Percentiles rank a stretch among this genome's conserved stretches.
Evolutionary conservation across 2,797 vertebrate species (phyloP).

Genomic region (Scolopax bukidnonensis): DNA sequence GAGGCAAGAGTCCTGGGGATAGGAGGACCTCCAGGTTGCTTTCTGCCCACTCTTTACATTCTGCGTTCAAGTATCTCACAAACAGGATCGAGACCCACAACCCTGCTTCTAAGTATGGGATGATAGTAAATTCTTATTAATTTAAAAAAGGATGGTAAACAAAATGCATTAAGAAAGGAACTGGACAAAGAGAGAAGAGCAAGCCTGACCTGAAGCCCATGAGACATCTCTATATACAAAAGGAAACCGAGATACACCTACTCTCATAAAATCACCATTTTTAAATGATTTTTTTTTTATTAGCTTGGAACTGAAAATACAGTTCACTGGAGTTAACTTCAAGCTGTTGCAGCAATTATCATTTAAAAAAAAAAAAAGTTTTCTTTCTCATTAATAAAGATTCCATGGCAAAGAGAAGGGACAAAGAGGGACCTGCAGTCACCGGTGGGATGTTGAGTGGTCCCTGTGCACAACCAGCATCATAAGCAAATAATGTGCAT

Average conservation of each 20-base stretch:
- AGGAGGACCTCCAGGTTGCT: not conserved
- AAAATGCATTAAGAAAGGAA: not conserved
- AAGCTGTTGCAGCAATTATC: not conserved
- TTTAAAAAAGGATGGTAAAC: not conserved
- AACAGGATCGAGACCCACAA: not conserved
- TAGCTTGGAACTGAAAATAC: not conserved
- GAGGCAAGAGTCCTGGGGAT: no score
- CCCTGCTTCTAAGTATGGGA: not conserved
- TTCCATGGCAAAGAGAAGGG: not conserved
- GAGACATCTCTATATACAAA: not conserved
- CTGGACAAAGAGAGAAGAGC: not conserved
- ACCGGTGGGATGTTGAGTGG: rapidly evolving
- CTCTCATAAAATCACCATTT: not conserved
- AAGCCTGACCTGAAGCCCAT: not conserved
- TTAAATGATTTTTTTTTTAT: not conserved
- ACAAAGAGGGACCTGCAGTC: not conserved
- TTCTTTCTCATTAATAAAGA: not conserved
- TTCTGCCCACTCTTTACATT: not conserved
- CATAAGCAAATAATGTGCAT: not conserved
- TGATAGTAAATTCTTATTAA: not conserved
- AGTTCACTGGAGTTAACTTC: not conserved
- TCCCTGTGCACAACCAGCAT: not conserved
- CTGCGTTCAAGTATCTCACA: not conserved
- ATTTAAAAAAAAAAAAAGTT: not conserved
- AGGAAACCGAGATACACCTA: not conserved